Evolutionary conservation across 2,888 invertebrate genomes (phyloP).

Genomic region (Callyntrura sp.): DNA sequence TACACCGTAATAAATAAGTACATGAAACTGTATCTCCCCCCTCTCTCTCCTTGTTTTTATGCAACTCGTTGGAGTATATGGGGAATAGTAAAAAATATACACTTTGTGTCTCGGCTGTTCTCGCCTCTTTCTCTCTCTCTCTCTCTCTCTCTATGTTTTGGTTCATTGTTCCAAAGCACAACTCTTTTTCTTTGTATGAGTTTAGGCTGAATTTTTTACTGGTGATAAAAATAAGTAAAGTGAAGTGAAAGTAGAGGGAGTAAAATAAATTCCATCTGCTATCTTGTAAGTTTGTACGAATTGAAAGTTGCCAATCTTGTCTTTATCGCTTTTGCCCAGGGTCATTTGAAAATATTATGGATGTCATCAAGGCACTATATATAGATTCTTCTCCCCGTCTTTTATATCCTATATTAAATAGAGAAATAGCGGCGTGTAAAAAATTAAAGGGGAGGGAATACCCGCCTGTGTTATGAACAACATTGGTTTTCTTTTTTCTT

Average conservation of each 20-base stretch:
- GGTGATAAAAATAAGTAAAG: conserved; percentile 9
- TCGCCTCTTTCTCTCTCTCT: background rate
- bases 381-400: background rate
- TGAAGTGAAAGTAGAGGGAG: conserved; percentile 43
- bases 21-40: conserved; percentile 36
- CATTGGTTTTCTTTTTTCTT: conserved; percentile 7
- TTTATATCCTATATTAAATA: background rate
- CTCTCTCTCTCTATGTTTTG: background rate
- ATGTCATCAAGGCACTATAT: conserved; percentile 69
- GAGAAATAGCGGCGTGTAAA: background rate
- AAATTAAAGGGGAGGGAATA: background rate
- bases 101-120: background rate
- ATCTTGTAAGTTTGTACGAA: conserved; percentile 42
- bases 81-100: background rate
- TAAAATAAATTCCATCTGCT: conserved; percentile 75
- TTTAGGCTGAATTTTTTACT: conserved; percentile 57
- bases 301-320: conserved; percentile 77
- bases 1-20: conserved; percentile 49
- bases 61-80: no score
- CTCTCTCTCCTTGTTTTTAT: no score
- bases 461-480: background rate
- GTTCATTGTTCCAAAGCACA: conserved; percentile 42
- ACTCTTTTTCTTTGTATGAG: background rate
- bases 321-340: conserved; percentile 74
- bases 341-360: conserved; percentile 76